Evolutionary conservation across 2,888 invertebrate species (phyloP).

Genomic region (Idaea aversata): DNA sequence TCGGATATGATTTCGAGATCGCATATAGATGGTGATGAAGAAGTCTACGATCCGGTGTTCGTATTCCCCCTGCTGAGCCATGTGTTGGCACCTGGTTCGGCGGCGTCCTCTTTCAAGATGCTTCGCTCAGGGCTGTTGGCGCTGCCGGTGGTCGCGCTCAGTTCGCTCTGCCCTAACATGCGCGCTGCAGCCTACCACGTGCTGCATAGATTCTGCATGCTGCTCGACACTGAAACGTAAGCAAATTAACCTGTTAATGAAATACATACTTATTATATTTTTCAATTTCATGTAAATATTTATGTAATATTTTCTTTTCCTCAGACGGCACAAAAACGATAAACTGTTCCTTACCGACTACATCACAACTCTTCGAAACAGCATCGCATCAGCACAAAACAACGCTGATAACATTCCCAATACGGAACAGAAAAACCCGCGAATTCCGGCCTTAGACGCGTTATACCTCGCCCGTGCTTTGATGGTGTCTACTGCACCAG

Average conservation of each 20-base stretch:
- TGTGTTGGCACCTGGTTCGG: slow-evolving; percentile 86
- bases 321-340: slow-evolving; percentile 81
- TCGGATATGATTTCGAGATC: slow-evolving; percentile 32
- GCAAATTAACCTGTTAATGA: slow-evolving; percentile 28
- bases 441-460: slow-evolving; percentile 82
- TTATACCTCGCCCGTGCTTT: slow-evolving; percentile 86
- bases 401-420: slow-evolving; percentile 31
- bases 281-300: background rate
- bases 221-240: slow-evolving; percentile 86
- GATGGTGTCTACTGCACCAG: slow-evolving; percentile 86
- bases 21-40: slow-evolving; percentile 47
- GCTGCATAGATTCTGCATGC: slow-evolving; percentile 86
- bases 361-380: slow-evolving; percentile 83
- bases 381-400: slow-evolving; percentile 66
- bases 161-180: slow-evolving; percentile 83
- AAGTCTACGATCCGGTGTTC: slow-evolving; percentile 91
- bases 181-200: slow-evolving; percentile 87
- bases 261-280: slow-evolving; percentile 6
- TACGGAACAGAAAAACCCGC: slow-evolving; percentile 52
- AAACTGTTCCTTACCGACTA: slow-evolving; percentile 84
- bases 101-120: slow-evolving; percentile 86
- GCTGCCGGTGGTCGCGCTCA: slow-evolving; percentile 84
- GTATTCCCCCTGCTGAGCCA: slow-evolving; percentile 88
- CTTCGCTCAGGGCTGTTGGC: slow-evolving; percentile 86
- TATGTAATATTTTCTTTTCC: slow-evolving; percentile 26